A percentile compares a stretch with the other conserved stretches of the same genome.
Conservation (phyloP, 2,797 vertebrate species). For the Enoplosus armatus region DNA sequence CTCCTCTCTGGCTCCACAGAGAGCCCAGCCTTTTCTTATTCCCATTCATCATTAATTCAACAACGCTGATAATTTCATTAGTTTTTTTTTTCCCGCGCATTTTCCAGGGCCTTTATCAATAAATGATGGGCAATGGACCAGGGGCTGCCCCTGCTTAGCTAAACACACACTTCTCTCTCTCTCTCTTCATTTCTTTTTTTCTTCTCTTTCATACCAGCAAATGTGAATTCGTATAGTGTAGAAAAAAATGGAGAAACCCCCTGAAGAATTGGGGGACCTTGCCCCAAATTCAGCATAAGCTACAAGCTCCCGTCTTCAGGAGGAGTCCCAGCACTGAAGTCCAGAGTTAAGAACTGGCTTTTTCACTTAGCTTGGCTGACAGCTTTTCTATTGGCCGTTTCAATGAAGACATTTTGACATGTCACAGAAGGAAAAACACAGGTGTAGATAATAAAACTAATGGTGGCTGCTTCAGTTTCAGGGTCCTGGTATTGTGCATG, state of each 20-base stretch:
- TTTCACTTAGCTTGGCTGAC: not conserved
- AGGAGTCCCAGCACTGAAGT: not conserved
- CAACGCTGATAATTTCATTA: slow-evolving; percentile 99
- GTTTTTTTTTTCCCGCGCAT: slow-evolving; percentile 82
- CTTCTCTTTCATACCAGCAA: slow-evolving; percentile 44
- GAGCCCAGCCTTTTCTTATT: slow-evolving; percentile 96
- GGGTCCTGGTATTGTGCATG: not conserved
- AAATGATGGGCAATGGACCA: slow-evolving; percentile 93
- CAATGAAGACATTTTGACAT: not conserved
- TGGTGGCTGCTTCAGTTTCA: slow-evolving; percentile 1
- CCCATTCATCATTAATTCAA: slow-evolving; percentile 99
- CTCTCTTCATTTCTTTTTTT: slow-evolving; percentile 9
- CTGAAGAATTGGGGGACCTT: not conserved
- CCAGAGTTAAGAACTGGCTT: not conserved
- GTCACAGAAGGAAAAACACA: slow-evolving; percentile 5
- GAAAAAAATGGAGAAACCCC: not conserved
- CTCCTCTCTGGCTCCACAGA: slow-evolving; percentile 90
- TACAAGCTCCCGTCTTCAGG: not conserved
- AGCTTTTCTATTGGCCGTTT: too few relatives aligned
- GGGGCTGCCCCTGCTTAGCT: slow-evolving; percentile 85
- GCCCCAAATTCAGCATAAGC: not conserved
- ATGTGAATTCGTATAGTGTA: slow-evolving; percentile 40
- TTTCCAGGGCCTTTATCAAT: slow-evolving; percentile 93
- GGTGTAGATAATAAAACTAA: slow-evolving; percentile 2
- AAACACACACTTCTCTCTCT: slow-evolving; percentile 75